Evolutionary conservation across 2,888 invertebrate genomes (phyloP).

Genomic region (Aphodius granarius): DNA sequence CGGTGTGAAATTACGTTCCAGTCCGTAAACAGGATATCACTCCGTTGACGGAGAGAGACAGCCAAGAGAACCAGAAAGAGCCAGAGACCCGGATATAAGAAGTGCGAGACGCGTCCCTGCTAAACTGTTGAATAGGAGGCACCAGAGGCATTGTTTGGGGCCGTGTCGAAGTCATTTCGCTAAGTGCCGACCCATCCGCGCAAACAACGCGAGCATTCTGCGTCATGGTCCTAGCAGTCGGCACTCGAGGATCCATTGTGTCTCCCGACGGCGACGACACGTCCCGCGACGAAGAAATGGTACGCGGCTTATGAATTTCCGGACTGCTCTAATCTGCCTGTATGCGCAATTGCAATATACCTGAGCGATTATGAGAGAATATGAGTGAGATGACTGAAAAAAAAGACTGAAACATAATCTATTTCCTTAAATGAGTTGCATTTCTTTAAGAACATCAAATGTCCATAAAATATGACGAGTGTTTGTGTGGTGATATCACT

Average conservation of each 20-base stretch:
- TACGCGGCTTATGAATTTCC: conserved; percentile 25
- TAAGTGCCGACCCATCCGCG: conserved; percentile 47
- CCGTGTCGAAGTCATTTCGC: conserved; percentile 46
- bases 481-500: too few species aligned
- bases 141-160: conserved; percentile 43
- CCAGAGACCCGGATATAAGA: background rate
- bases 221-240: too few species aligned
- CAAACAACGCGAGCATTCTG: conserved; percentile 40
- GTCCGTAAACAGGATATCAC: background rate
- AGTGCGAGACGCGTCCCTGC: background rate
- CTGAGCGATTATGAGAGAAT: background rate
- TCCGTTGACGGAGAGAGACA: background rate
- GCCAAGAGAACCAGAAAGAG: background rate
- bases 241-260: conserved; percentile 21
- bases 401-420: too few species aligned
- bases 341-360: background rate
- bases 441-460: too few species aligned
- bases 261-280: conserved; percentile 33
- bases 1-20: background rate
- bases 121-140: conserved; percentile 27
- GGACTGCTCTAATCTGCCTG: background rate
- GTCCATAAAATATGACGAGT: too few species aligned
- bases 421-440: too few species aligned
- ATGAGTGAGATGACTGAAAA: background rate
- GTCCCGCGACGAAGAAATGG: conserved; percentile 34